These are phyloP conservation scores for Malurus splendens DNA, from an alignment of 2,797 vertebrate genomes.

Conservation along the genomic window DNA sequence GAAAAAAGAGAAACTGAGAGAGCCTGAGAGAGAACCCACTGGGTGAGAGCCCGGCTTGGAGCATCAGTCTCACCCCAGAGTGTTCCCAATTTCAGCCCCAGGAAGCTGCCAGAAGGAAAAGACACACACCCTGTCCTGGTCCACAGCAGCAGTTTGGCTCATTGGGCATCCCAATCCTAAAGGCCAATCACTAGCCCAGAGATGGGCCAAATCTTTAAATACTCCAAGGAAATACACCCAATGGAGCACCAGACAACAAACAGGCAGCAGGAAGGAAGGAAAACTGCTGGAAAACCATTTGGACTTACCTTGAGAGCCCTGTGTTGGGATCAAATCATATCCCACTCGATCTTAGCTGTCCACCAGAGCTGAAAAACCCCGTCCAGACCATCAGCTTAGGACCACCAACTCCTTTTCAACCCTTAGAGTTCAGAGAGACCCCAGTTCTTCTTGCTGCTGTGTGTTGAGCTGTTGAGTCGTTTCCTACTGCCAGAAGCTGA, in stretches of 20 bases:
- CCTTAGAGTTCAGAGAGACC: background rate
- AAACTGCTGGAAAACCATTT: background rate
- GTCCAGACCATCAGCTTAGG: background rate
- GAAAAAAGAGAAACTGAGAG: background rate
- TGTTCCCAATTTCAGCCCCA: background rate
- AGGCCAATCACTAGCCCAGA: rapidly evolving
- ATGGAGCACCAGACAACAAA: background rate
- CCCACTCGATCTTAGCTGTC: background rate
- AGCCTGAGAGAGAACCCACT: background rate
- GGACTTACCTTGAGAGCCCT: conserved; percentile 24
- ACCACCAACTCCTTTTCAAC: background rate
- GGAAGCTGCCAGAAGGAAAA: background rate
- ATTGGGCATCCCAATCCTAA: background rate
- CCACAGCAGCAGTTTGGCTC: rapidly evolving
- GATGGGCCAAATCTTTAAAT: background rate
- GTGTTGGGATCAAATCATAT: conserved; percentile 3
- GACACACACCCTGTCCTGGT: rapidly evolving
- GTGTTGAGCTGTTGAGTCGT: conserved; percentile 59
- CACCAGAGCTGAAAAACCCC: background rate
- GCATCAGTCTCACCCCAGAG: background rate
- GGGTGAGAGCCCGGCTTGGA: rapidly evolving
- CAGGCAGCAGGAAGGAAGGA: background rate
- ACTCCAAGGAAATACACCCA: background rate
- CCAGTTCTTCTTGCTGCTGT: background rate
- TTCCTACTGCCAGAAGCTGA: conserved; percentile 59